A percentile compares a stretch with the other conserved stretches of the same genome.
These are phyloP conservation scores for Sinella curviseta DNA, from an alignment of 1,140 invertebrate genomes.

Conservation along the genomic window DNA sequence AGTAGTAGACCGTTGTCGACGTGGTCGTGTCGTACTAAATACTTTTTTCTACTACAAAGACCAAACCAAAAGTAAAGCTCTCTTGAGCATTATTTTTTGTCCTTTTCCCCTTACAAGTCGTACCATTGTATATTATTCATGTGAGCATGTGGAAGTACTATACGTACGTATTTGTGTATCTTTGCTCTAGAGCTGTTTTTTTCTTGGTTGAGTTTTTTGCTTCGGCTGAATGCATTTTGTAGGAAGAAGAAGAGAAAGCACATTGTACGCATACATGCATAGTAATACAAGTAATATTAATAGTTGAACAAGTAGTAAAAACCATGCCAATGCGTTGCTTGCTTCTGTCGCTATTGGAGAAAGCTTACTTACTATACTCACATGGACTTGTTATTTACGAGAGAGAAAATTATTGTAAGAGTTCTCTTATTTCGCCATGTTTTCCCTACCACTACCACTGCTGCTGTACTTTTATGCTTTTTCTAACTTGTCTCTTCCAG, in stretches of 20 bases:
- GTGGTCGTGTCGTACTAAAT: neutral
- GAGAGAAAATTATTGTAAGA: no score
- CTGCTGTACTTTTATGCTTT: neutral
- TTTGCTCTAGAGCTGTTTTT: neutral
- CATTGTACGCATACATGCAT: conserved; percentile 8
- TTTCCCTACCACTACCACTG: neutral
- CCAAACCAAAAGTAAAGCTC: neutral
- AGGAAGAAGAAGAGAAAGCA: no score
- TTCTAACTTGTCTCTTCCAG: no score
- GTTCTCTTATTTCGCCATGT: no score
- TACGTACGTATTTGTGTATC: neutral
- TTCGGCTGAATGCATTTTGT: no score
- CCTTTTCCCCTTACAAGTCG: neutral
- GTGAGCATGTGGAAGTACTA: neutral
- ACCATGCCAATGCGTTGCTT: neutral
- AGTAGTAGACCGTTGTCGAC: no score
- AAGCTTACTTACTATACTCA: no score
- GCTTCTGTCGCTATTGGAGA: neutral
- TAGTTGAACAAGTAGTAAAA: neutral
- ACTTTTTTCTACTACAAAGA: neutral
- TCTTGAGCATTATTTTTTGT: neutral
- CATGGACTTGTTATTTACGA: no score
- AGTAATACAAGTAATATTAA: neutral
- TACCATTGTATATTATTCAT: neutral
- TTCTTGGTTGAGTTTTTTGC: neutral